phyloP scores from a whole-genome alignment of 2,888 invertebrate species.

The Dyspetes luteomarginatus region DNA sequence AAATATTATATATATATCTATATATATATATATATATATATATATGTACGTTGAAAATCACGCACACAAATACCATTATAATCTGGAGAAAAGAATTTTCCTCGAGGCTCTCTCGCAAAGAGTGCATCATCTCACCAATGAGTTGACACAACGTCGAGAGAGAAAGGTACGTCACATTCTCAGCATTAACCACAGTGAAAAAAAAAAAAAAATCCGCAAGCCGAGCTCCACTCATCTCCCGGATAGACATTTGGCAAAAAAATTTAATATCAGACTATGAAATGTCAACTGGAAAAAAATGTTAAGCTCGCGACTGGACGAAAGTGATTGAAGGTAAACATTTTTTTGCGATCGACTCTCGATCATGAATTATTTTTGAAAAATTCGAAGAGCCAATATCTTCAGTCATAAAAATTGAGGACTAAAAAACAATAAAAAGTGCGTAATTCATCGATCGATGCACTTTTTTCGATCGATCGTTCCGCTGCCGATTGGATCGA shows the following conservation, averaged over 20 bases:
- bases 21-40: conserved; percentile 11
- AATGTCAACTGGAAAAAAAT: background rate
- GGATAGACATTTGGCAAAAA: conserved; percentile 34
- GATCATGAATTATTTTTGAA: no score
- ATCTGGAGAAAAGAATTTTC: conserved; percentile 48
- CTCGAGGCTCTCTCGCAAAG: conserved; percentile 24
- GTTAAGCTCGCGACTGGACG: background rate
- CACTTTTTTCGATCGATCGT: background rate
- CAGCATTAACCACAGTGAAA: conserved; percentile 22
- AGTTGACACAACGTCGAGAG: conserved; percentile 59
- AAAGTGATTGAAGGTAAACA: background rate
- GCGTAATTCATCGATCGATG: no score
- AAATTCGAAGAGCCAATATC: no score
- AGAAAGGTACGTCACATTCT: conserved; percentile 59
- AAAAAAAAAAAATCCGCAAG: conserved; percentile 36
- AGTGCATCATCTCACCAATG: conserved; percentile 56
- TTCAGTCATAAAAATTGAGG: no score
- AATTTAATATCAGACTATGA: background rate
- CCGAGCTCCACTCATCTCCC: conserved; percentile 21
- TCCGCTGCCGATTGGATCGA: background rate
- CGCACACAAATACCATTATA: conserved; percentile 20
- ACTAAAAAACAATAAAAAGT: no score
- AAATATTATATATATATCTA: no score
- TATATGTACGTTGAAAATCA: conserved; percentile 13
- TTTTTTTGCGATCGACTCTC: background rate